These are phyloP conservation scores for Trachemys scripta DNA, from an alignment of 2,113 vertebrate genomes.

Conservation along the genomic window DNA sequence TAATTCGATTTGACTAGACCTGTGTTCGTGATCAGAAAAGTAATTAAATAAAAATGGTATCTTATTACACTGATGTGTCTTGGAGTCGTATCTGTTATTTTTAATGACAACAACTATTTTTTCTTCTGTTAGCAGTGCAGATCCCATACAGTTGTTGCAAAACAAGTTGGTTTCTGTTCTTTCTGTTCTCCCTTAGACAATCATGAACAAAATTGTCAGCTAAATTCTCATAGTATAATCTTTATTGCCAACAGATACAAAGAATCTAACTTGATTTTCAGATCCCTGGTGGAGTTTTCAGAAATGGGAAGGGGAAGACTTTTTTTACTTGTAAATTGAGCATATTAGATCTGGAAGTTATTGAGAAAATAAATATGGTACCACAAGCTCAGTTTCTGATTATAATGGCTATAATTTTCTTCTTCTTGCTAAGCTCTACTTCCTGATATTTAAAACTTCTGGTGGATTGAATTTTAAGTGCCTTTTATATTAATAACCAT, in stretches of 20 bases:
- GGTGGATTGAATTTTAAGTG: neutral
- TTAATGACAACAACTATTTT: neutral
- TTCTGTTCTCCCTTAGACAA: neutral
- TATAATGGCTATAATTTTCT: neutral
- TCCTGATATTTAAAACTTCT: neutral
- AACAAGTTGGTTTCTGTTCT: rapidly evolving
- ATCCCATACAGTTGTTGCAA: neutral
- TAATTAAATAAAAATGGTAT: neutral
- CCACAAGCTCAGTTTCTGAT: neutral
- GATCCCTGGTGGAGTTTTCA: neutral
- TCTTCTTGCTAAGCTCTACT: neutral
- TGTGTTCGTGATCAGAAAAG: neutral
- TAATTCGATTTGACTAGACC: neutral
- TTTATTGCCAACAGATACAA: neutral
- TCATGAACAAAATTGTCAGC: neutral
- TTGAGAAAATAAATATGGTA: neutral
- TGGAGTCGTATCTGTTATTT: neutral
- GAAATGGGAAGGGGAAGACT: neutral
- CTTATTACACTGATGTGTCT: neutral
- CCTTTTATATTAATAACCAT: neutral
- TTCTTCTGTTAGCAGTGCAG: neutral
- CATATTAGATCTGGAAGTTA: neutral
- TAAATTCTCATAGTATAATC: neutral
- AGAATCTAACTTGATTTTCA: neutral
- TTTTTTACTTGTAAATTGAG: neutral